Percentiles rank a stretch among this genome's conserved stretches.
phyloP scores from a whole-genome alignment of 2,797 vertebrate species.

The Nannoperca obscura region DNA sequence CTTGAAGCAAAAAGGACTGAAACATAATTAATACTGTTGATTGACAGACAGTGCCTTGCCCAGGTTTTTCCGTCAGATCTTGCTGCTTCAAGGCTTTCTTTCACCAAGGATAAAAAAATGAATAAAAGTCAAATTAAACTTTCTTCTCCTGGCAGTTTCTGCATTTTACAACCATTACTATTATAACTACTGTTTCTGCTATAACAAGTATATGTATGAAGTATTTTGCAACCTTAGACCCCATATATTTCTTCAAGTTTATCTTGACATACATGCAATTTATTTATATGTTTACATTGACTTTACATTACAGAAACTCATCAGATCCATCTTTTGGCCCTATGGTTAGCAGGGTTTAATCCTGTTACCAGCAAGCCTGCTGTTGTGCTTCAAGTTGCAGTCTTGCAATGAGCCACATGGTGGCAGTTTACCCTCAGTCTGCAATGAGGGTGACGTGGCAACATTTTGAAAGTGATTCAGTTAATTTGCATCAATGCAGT shows the following conservation, averaged over 20 bases:
- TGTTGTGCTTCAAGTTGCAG: background rate
- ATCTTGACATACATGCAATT: background rate
- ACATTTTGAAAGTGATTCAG: background rate
- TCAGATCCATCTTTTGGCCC: background rate
- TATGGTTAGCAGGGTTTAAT: background rate
- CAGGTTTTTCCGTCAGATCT: slow-evolving; percentile 64
- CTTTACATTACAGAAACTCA: background rate
- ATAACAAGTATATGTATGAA: background rate
- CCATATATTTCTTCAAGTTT: background rate
- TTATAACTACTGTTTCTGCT: background rate
- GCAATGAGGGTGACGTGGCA: background rate
- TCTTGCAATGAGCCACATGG: slow-evolving; percentile 41
- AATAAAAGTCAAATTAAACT: slow-evolving; percentile 78
- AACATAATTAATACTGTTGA: slow-evolving; percentile 49
- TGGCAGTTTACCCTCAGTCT: slow-evolving; percentile 31
- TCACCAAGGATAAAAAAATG: slow-evolving; percentile 61
- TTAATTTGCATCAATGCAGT: background rate
- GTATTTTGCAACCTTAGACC: background rate
- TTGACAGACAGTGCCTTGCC: slow-evolving; percentile 73
- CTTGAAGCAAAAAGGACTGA: slow-evolving; percentile 57
- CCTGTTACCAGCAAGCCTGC: background rate
- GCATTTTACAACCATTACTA: background rate
- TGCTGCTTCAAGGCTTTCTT: slow-evolving; percentile 82
- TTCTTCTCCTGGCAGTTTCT: background rate
- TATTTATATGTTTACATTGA: background rate